Percentiles rank a stretch among this genome's conserved stretches.
Evolutionary conservation across 2,797 vertebrate species (phyloP).

Genomic region (Nyctibius grandis): DNA sequence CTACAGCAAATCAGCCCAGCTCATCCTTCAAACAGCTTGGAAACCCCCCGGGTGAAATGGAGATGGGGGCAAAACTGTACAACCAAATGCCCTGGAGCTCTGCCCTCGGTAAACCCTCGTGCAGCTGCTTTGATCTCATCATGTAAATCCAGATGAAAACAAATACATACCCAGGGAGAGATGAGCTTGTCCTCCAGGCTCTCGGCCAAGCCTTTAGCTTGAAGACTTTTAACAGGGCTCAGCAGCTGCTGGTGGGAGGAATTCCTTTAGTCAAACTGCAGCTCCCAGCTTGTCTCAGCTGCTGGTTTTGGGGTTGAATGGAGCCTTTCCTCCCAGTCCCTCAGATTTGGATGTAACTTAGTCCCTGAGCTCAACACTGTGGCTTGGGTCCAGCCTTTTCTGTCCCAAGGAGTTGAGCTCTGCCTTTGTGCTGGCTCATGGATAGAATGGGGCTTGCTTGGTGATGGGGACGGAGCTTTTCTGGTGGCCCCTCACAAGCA

Average conservation of each 20-base stretch:
- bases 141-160: slow-evolving; percentile 11
- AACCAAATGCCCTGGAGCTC: not conserved
- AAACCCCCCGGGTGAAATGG: rapidly evolving
- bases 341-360: not conserved
- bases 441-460: not conserved
- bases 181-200: not conserved
- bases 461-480: not conserved
- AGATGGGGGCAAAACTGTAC: not conserved
- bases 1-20: not conserved
- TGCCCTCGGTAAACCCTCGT: not conserved
- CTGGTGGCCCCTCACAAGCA: not conserved
- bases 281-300: slow-evolving; percentile 41
- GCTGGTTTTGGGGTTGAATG: not conserved
- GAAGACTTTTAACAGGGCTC: slow-evolving; percentile 9
- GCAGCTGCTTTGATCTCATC: slow-evolving; percentile 41
- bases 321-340: not conserved
- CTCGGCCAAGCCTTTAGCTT: not conserved
- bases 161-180: not conserved
- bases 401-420: not conserved
- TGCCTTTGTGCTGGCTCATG: not conserved
- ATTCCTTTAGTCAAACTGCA: slow-evolving; percentile 23
- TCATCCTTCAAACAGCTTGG: not conserved
- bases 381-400: not conserved
- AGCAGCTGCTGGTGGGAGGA: slow-evolving; percentile 42
- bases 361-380: rapidly evolving